phyloP scores from a whole-genome alignment of 2,888 invertebrate species.

The Hartigia nigra region DNA sequence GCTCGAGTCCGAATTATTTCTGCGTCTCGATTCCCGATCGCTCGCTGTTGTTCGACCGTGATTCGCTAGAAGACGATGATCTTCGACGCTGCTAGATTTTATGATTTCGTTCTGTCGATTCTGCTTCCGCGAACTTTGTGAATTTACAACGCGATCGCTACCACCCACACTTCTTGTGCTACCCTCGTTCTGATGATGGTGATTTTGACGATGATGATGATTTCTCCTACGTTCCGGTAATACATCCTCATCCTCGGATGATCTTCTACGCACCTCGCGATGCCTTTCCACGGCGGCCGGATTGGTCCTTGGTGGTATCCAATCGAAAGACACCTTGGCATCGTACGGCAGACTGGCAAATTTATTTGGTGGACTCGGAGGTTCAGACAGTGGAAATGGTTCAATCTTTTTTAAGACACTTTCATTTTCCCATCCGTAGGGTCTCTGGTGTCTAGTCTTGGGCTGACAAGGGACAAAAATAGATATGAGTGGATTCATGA shows the following conservation, averaged over 20 bases:
- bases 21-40: conserved; percentile 41
- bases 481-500: conserved; percentile 7
- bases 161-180: conserved; percentile 12
- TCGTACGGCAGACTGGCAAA: conserved; percentile 79
- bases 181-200: background rate
- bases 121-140: conserved; percentile 18
- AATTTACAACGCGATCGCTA: conserved; percentile 17
- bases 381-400: conserved; percentile 66
- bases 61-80: conserved; percentile 50
- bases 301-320: conserved; percentile 77
- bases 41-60: conserved; percentile 18
- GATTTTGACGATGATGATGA: conserved; percentile 12
- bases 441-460: conserved; percentile 80
- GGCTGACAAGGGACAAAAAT: conserved; percentile 69
- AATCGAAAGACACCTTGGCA: conserved; percentile 65
- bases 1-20: conserved; percentile 36
- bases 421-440: conserved; percentile 78
- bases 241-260: conserved; percentile 48
- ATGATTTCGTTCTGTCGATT: conserved; percentile 47
- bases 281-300: conserved; percentile 81
- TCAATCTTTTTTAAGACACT: conserved; percentile 31
- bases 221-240: conserved; percentile 4
- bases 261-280: conserved; percentile 80
- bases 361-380: conserved; percentile 72
- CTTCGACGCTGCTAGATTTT: conserved; percentile 60